phyloP scores from a whole-genome alignment of 2,888 invertebrate genomes.

The Ryuthela nishihirai region DNA sequence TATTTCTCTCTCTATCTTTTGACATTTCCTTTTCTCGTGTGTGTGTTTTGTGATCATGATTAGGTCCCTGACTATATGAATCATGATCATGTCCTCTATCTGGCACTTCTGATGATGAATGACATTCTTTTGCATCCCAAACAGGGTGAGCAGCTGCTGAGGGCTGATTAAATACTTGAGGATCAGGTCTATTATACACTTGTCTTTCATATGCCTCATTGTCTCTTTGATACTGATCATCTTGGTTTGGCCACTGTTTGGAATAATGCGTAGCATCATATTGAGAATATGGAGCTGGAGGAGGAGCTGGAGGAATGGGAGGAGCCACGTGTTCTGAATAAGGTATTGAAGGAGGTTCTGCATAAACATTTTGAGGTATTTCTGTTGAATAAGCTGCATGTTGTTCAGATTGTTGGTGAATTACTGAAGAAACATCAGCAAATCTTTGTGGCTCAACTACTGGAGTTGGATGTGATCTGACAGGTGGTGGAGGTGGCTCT shows the following conservation, averaged over 20 bases:
- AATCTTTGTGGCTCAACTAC: constrained; percentile 20
- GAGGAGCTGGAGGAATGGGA: constrained; percentile 12
- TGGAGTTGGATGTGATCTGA: neutral
- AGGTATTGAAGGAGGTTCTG: constrained; percentile 17
- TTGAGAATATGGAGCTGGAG: constrained; percentile 16
- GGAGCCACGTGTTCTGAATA: constrained; percentile 19
- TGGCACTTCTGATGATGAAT: constrained; percentile 5
- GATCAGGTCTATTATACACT: constrained; percentile 23
- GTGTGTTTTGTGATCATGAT: neutral
- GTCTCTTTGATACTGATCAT: constrained; percentile 21
- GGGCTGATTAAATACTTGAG: constrained; percentile 16
- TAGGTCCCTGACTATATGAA: constrained; percentile 9
- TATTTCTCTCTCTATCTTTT: constrained; percentile 20
- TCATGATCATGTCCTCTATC: constrained; percentile 13
- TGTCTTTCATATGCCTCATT: constrained; percentile 29
- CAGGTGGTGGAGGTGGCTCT: constrained; percentile 23
- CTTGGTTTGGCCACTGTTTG: constrained; percentile 27
- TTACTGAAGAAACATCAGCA: constrained; percentile 13
- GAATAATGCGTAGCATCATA: constrained; percentile 27
- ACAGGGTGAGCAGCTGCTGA: constrained; percentile 5
- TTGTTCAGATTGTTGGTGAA: constrained; percentile 21
- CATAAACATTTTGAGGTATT: constrained; percentile 20
- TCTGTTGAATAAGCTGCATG: constrained; percentile 22
- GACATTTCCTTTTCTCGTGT: neutral
- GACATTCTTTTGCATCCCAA: constrained; percentile 33